Evolutionary conservation across 2,888 invertebrate genomes (phyloP), one percentile per base, ranked within the genome.

Genomic region (Trachelus troglodyta): DNA sequence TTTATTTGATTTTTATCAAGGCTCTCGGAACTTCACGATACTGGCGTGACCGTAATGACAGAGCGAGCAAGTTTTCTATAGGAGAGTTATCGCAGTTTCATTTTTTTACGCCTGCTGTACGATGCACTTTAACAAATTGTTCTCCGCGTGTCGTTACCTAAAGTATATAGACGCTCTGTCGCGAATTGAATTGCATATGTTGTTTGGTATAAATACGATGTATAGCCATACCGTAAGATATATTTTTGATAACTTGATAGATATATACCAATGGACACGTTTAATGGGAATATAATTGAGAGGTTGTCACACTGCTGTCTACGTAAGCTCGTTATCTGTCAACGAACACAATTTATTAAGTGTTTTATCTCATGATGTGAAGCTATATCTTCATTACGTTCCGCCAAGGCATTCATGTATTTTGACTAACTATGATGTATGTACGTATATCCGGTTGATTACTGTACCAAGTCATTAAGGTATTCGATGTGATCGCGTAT

Each of bases 1-100:
- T 82, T 84, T 84, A 87, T 86, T 86, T 84, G 86, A 87, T 88
- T 84, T 83, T 85, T 86, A 85, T 86, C 86, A 76, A 76, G 75
- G 75, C 69, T 37, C 56, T 9, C 12, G 34, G 15, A 34, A 34
- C 34, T 23, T 15, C 71, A 71, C 11, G 71, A 23, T 71, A 56
- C 56, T 56, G 23, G 23, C 56, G 56, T 56, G 56, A 23, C 56
- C 23, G 23, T 56, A 56, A 56, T 56, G 23, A 56, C 56, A 56
- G 23, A 23, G 56, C 9, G 23, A 56, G 56, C 23, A 56, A 56
- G 56, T 56, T 56, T 56, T 9, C 56, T 56, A 9, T 56, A 9
- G 56, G 23, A 56, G 56, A 56, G 56, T 56, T 56, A 23, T 56
- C 56, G 56, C 56, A 23, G 23, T 56, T 56, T 15, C 23, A 23